Evolutionary conservation across 2,113 vertebrate genomes (phyloP), one percentile per base, ranked within the genome.

Genomic region (Drymodes brunneopygia): DNA sequence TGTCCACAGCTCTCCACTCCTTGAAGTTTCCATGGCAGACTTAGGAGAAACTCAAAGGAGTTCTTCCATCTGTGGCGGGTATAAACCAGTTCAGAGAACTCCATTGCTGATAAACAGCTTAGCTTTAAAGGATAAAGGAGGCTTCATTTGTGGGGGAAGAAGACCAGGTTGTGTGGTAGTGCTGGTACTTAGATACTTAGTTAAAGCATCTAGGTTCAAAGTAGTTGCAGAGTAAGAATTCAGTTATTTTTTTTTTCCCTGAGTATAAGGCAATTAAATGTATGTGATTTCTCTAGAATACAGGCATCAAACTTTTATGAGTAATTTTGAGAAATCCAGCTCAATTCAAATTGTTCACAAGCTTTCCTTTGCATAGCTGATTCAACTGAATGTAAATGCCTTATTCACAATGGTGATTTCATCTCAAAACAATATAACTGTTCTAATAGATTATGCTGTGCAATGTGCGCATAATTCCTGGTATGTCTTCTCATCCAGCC

Each of bases 101-200:
- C 19, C 40, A 33, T n/a, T 5, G 10, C 51, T 75, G 42, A 24
- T 70, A 45, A 80, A 88, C n/a, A 84, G 47, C 17, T 45, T 71
- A 51, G 53, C 65, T 75, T 61, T 87, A 62, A 71, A 80, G 29
- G 12, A 40, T 54, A 70, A 50, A 47, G n/a, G 10, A 15, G 50
- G 15, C 66, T 36, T 83, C 1, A 7, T 36, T 51, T 23, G 31
- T 31, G 42, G 35, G 27, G 11, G 29, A 36, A 13, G 50, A 47
- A 29, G 35, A 60, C 14, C 11, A 70, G 36, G 18, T 48, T 88
- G 12, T 53, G 40, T 79, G 22, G 23, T 50, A 48, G n/a, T 0
- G 0, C 19, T 0, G 3, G 16, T 47, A 18, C 23, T 35, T 66
- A 38, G 18, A 27, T 66, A 31, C 19, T n/a, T n/a, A 71, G 8